phyloP scores from a whole-genome alignment of 2,113 vertebrate genomes.

The Prolemur simus region DNA sequence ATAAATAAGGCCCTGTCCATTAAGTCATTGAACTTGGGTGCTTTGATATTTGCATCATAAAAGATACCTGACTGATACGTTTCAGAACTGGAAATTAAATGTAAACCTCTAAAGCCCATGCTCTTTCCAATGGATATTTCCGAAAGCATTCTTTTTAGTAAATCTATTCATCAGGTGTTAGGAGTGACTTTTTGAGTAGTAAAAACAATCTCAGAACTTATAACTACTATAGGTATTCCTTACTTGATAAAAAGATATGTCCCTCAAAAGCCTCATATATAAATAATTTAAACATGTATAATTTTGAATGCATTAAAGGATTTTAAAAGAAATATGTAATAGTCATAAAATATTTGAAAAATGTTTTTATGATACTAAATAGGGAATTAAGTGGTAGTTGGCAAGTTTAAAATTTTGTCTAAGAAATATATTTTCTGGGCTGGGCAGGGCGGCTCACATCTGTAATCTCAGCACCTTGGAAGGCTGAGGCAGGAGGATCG shows the following conservation, averaged over 20 bases:
- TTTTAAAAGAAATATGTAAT: not conserved
- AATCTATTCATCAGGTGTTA: not conserved
- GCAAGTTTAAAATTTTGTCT: not conserved
- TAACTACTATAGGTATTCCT: not conserved
- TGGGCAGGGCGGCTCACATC: no score
- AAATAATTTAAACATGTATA: not conserved
- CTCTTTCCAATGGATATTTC: not conserved
- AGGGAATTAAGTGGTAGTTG: not conserved
- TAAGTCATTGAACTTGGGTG: not conserved
- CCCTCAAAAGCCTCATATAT: not conserved
- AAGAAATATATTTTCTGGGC: not conserved
- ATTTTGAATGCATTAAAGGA: not conserved
- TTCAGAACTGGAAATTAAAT: not conserved
- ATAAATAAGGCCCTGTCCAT: not conserved
- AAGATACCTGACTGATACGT: not conserved
- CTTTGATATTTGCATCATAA: not conserved
- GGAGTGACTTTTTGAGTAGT: not conserved
- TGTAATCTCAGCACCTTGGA: no score
- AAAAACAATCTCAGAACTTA: slow-evolving; percentile 3
- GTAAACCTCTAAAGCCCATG: not conserved
- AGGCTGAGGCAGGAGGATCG: no score
- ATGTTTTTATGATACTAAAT: not conserved
- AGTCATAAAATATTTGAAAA: not conserved
- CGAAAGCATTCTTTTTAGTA: not conserved
- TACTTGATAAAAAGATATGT: not conserved